Evolutionary conservation across 2,113 vertebrate species (phyloP).

Genomic region (Climacteris rufus): DNA sequence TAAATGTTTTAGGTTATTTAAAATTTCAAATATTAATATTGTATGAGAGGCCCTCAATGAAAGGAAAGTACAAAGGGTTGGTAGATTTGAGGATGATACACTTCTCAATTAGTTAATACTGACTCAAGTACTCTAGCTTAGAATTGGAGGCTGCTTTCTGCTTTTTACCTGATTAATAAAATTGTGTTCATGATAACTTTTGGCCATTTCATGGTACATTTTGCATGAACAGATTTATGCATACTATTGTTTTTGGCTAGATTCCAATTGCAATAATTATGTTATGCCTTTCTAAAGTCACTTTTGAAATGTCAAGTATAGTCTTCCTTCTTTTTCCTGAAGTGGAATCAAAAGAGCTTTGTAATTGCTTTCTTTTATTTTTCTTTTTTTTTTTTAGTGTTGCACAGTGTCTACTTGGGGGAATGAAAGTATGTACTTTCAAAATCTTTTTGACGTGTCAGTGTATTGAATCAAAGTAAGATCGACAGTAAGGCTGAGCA

Average conservation of each 20-base stretch:
- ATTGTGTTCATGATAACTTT: not conserved
- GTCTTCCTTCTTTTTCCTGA: not conserved
- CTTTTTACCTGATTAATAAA: not conserved
- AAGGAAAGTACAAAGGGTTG: not conserved
- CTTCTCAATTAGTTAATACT: not conserved
- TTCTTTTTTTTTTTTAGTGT: not conserved
- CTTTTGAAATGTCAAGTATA: not conserved
- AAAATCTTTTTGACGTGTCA: not conserved
- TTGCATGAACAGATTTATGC: not conserved
- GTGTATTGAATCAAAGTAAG: not conserved
- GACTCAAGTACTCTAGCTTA: not conserved
- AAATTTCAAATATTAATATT: not conserved
- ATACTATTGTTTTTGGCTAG: not conserved
- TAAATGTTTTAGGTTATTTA: not conserved
- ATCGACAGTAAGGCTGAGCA: not conserved
- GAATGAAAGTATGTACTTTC: not conserved
- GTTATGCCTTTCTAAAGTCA: not conserved
- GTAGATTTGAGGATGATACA: not conserved
- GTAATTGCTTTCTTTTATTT: not conserved
- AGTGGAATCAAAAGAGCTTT: not conserved
- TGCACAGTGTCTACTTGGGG: fast-evolving
- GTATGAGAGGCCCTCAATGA: not conserved
- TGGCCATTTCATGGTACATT: not conserved
- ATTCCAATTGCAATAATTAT: not conserved
- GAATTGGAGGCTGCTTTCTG: not conserved